These are phyloP conservation scores for Acanthosoma haemorrhoidale DNA, from an alignment of 2,888 invertebrate species.

Conservation along the genomic window DNA sequence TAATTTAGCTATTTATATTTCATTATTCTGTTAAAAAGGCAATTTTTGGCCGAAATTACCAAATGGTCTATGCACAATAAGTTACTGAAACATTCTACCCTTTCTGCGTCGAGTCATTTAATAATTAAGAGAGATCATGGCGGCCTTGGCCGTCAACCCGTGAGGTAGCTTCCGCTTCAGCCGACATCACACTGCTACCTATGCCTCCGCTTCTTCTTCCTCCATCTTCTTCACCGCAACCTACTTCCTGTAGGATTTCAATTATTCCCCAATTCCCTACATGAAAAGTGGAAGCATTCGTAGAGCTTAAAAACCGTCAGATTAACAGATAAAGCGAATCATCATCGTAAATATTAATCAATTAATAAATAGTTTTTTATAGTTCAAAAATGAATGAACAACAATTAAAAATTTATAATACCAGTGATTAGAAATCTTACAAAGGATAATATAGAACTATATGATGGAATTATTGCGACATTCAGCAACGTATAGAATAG, in stretches of 20 bases:
- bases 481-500: neutral
- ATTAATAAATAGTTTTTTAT: neutral
- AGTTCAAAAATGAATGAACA: neutral
- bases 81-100: no score
- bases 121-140: no score
- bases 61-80: no score
- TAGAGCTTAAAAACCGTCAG: neutral
- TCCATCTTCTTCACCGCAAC: no score
- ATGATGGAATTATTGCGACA: neutral
- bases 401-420: neutral
- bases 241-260: neutral
- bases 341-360: no score
- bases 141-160: slow-evolving; percentile 4
- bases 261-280: neutral
- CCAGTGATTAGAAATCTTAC: neutral
- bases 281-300: neutral
- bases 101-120: no score
- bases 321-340: no score
- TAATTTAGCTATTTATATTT: no score
- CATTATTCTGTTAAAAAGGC: no score
- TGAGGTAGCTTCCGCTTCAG: neutral
- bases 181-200: no score
- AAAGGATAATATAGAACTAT: neutral
- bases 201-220: neutral
- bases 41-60: no score